phyloP scores from a whole-genome alignment of 2,888 invertebrate species.

The Troides aeacus region DNA sequence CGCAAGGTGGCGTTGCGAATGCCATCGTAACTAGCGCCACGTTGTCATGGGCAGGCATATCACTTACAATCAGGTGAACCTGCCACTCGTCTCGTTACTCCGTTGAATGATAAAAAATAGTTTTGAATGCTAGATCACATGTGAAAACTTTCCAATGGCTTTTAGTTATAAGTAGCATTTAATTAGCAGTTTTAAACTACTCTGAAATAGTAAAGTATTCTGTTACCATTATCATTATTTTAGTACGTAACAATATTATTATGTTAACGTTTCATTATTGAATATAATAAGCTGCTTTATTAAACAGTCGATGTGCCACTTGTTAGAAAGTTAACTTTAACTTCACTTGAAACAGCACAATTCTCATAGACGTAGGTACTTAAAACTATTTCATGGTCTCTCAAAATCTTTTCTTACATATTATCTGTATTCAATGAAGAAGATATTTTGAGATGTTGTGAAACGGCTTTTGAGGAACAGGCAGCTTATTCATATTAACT shows the following conservation, averaged over 20 bases:
- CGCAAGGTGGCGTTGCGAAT: too few species aligned
- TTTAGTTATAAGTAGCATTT: slow-evolving; percentile 6
- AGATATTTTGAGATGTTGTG: slow-evolving; percentile 34
- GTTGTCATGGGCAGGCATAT: too few species aligned
- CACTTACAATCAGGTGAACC: too few species aligned
- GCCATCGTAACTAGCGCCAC: too few species aligned
- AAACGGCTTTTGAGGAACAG: slow-evolving; percentile 35
- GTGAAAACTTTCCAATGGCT: background rate
- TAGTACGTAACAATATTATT: background rate
- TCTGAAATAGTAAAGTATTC: background rate
- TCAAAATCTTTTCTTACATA: slow-evolving; percentile 35
- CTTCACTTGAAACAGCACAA: background rate
- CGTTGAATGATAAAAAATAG: too few species aligned
- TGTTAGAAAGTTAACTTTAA: too few species aligned
- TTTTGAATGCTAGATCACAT: background rate
- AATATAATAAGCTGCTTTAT: too few species aligned
- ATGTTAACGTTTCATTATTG: too few species aligned
- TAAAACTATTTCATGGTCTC: slow-evolving; percentile 48
- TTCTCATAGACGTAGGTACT: slow-evolving; percentile 34
- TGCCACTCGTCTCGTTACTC: too few species aligned
- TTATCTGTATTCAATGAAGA: slow-evolving; percentile 24
- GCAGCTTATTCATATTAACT: slow-evolving; percentile 3
- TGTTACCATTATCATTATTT: slow-evolving; percentile 8
- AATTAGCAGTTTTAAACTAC: background rate
- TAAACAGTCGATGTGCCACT: too few species aligned